Percentiles rank a stretch among this genome's conserved stretches.
phyloP scores from a whole-genome alignment of 2,797 vertebrate species.

The Darevskia mixta region DNA sequence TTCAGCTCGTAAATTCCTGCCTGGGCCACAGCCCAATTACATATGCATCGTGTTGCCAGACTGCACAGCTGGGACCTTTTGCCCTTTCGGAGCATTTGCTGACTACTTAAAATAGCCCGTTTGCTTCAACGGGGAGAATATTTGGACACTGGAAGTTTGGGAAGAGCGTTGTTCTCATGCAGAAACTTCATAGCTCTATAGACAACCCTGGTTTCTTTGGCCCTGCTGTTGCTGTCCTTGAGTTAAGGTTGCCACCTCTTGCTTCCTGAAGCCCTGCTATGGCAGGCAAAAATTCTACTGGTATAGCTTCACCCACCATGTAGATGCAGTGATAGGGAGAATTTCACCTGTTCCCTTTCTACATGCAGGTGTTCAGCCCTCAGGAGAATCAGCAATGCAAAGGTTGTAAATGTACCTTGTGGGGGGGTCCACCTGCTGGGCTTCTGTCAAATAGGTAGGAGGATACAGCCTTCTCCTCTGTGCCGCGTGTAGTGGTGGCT shows the following conservation, averaged over 20 bases:
- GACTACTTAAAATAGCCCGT: conserved; percentile 38
- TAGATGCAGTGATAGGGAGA: neutral
- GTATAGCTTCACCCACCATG: too few relatives aligned
- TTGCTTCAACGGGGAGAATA: neutral
- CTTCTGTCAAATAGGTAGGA: neutral
- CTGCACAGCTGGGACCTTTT: conserved; percentile 57
- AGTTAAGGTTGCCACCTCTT: too few relatives aligned
- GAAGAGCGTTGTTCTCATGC: neutral
- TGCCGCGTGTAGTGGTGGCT: neutral
- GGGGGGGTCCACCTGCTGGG: neutral
- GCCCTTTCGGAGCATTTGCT: neutral
- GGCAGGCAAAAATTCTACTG: too few relatives aligned
- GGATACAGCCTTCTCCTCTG: neutral
- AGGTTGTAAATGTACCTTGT: too few relatives aligned
- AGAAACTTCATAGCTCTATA: neutral
- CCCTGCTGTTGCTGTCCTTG: neutral
- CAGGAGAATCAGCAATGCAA: neutral
- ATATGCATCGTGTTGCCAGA: neutral
- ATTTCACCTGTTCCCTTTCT: neutral
- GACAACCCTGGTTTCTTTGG: neutral
- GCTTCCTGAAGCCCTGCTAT: too few relatives aligned
- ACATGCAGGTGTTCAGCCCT: neutral
- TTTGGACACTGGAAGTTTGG: neutral
- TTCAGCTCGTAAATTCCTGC: conserved; percentile 53
- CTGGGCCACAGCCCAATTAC: conserved; percentile 40